Evolutionary conservation across 2,797 vertebrate genomes (phyloP), one percentile per base, ranked within the genome.

Genomic region (Cygnus olor): DNA sequence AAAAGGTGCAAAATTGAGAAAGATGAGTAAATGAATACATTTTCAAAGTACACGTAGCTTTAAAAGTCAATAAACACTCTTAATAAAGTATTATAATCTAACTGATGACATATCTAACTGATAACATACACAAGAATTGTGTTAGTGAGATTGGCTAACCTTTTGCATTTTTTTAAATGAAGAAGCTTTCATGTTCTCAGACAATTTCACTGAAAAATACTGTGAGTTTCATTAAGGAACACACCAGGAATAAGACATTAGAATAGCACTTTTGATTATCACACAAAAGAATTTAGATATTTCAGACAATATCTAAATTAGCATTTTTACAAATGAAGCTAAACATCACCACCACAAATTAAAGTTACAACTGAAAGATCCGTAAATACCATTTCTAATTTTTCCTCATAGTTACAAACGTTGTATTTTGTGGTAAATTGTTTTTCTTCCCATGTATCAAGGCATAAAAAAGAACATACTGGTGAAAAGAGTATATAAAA

Each of bases 121-220:
- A 73, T 53, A 36, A 51, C 32, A 92, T 3, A 32, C 18, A 80
- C 16, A 10, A 66, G 27, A 74, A 77, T 25, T 80, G 11, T 69
- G 32, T 15, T 72, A 68, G 1, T n/a, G 83, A 90, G 47, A 69
- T 3, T 66, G 40, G 49, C 97, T 95, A 95, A 99, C 99, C 99
- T 99, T 99, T 94, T 99, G 99, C 92, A 99, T 76, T 93, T 99
- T 99, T 98, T 99, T 99, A 96, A 99, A 99, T 2, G 99, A 99
- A 54, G 99, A 98, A 1, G 99, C 99, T 96, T 99, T 99, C 99
- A 99, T 99, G 85, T 99, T 99, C 51, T 99, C 99, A 47, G 99
- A 99, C 12, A 99, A 98, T 92, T 99, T 99, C 63, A 99, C 99
- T 95, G 99, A 99, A 98, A 99, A 99, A 97, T 99, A 99, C 99